phyloP scores from a whole-genome alignment of 2,797 vertebrate genomes.

The Leptodactylus fallax region DNA sequence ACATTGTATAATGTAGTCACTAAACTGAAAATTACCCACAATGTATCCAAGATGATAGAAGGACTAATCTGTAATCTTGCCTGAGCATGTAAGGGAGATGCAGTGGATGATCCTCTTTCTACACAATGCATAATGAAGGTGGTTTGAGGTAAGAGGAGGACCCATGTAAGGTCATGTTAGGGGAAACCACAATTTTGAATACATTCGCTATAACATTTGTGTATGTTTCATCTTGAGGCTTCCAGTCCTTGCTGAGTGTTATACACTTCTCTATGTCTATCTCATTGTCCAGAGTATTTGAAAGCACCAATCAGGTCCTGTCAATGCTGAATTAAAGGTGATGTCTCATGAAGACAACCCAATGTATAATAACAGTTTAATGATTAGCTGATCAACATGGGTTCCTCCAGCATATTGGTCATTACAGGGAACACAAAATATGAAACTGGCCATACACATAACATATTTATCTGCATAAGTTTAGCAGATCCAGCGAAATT shows the following conservation, averaged over 20 bases:
- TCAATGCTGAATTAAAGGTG: background rate
- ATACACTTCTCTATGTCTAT: background rate
- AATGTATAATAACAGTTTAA: background rate
- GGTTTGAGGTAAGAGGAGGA: background rate
- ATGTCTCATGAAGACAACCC: background rate
- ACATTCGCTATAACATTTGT: too few relatives aligned
- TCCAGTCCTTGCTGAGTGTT: background rate
- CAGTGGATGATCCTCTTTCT: background rate
- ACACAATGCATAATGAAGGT: background rate
- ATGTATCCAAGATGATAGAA: conserved; percentile 2
- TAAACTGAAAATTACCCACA: background rate
- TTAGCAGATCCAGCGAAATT: too few relatives aligned
- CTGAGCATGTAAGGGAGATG: background rate
- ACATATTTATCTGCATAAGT: too few relatives aligned
- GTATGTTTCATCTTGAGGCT: background rate
- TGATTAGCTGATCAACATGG: background rate
- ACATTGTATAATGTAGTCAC: background rate
- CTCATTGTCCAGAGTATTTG: background rate
- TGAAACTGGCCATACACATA: too few relatives aligned
- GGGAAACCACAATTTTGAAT: background rate
- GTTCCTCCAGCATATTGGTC: background rate
- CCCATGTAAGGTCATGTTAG: background rate
- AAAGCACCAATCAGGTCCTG: background rate
- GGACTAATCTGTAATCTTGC: background rate
- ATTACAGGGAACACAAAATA: too few relatives aligned